Conservation (phyloP, 1,140 invertebrate genomes). For the Armadillidium nasatum region DNA sequence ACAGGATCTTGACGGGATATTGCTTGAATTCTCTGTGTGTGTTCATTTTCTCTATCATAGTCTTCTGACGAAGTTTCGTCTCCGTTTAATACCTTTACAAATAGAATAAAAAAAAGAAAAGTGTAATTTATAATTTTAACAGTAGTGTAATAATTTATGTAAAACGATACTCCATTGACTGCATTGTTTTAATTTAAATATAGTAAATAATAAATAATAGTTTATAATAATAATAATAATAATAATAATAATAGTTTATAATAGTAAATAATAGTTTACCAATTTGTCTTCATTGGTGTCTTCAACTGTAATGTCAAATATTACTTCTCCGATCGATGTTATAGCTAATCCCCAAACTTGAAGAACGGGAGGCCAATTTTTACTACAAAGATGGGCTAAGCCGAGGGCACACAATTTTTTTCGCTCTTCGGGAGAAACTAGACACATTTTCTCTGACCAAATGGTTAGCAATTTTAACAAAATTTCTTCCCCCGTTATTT, state of each 20-base stretch:
- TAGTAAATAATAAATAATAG: too few species aligned
- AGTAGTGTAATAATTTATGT: too few species aligned
- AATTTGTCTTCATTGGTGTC: constrained; percentile 59
- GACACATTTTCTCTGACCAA: constrained; percentile 73
- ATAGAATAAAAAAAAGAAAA: neutral
- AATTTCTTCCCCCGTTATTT: constrained; percentile 51
- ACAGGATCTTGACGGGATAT: constrained; percentile 64
- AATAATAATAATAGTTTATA: too few species aligned
- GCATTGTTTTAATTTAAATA: too few species aligned
- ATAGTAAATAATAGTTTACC: constrained; percentile 47
- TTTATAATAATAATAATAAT: too few species aligned
- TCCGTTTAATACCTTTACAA: neutral
- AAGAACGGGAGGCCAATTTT: constrained; percentile 53
- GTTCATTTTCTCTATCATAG: constrained; percentile 39
- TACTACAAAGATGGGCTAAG: constrained; percentile 63
- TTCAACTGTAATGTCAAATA: constrained; percentile 76
- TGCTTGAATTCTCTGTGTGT: constrained; percentile 55
- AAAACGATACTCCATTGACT: too few species aligned
- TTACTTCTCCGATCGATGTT: constrained; percentile 72
- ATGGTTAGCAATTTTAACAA: constrained; percentile 66
- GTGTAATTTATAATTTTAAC: constrained; percentile 64
- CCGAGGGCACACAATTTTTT: constrained; percentile 77
- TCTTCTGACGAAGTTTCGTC: neutral
- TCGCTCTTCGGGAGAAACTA: constrained; percentile 69
- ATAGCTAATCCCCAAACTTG: constrained; percentile 65